phyloP scores from a whole-genome alignment of 1,140 invertebrate species.

The Hestina assimilis region DNA sequence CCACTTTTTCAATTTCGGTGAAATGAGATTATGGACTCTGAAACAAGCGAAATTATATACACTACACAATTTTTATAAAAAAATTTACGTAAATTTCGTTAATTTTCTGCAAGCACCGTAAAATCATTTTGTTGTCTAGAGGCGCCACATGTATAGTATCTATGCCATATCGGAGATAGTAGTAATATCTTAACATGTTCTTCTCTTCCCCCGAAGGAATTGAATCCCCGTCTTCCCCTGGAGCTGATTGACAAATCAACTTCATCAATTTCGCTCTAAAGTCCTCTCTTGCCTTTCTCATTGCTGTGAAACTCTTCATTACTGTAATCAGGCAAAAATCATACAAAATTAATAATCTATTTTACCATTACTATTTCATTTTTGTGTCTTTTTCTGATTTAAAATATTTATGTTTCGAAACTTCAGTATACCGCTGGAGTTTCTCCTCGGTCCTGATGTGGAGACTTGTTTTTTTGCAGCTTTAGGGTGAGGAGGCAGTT shows the following conservation, averaged over 20 bases:
- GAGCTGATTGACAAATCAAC: constrained; percentile 81
- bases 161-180: constrained; percentile 93
- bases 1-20: constrained; percentile 79
- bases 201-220: constrained; percentile 82
- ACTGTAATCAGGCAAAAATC: constrained; percentile 41
- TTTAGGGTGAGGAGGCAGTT: constrained; percentile 54
- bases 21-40: constrained; percentile 72
- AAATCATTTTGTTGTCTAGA: constrained; percentile 82
- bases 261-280: constrained; percentile 89
- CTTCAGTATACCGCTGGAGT: constrained; percentile 46
- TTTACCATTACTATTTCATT: background rate
- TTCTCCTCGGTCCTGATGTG: constrained; percentile 39
- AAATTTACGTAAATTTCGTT: background rate
- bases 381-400: background rate
- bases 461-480: constrained; percentile 41
- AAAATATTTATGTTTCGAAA: no score
- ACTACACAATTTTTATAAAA: background rate
- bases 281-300: constrained; percentile 87
- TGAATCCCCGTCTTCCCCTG: constrained; percentile 51
- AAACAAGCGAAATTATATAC: constrained; percentile 23
- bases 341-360: background rate
- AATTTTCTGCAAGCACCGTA: constrained; percentile 63
- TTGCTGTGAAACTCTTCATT: constrained; percentile 81
- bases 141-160: constrained; percentile 92
- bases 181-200: constrained; percentile 90